Conservation (phyloP, 2,797 vertebrate genomes). For the Serranus cabrilla region DNA sequence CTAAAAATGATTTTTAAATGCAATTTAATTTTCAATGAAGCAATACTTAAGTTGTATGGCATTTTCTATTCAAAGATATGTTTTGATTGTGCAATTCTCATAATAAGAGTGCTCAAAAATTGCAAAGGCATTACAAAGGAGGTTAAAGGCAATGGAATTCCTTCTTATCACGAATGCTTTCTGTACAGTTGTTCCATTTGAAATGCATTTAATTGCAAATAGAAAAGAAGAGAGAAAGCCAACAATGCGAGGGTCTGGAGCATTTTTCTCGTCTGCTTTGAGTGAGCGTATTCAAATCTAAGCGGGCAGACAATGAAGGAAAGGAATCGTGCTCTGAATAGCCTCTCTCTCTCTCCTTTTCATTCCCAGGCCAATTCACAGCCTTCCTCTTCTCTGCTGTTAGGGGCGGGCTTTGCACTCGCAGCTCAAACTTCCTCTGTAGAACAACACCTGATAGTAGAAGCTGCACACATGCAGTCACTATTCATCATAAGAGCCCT, state of each 20-base stretch:
- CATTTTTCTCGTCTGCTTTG: slow-evolving; percentile 86
- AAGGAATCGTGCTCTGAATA: slow-evolving; percentile 88
- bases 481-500: slow-evolving; percentile 37
- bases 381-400: slow-evolving; percentile 69
- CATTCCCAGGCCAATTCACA: slow-evolving; percentile 82
- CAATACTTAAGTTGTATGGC: slow-evolving; percentile 84
- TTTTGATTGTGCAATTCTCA: slow-evolving; percentile 85
- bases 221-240: slow-evolving; percentile 87
- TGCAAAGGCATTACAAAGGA: slow-evolving; percentile 86
- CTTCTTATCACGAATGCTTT: slow-evolving; percentile 87
- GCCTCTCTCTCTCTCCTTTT: slow-evolving; percentile 76
- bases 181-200: slow-evolving; percentile 90
- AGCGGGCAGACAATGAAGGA: slow-evolving; percentile 85
- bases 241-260: slow-evolving; percentile 86
- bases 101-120: slow-evolving; percentile 82
- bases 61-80: slow-evolving; percentile 84
- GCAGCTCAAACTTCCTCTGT: slow-evolving; percentile 72
- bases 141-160: slow-evolving; percentile 86
- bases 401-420: slow-evolving; percentile 75
- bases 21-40: slow-evolving; percentile 90
- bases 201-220: slow-evolving; percentile 93
- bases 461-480: slow-evolving; percentile 40
- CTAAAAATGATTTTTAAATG: slow-evolving; percentile 85
- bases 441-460: slow-evolving; percentile 77
- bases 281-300: slow-evolving; percentile 86